Percentiles rank a stretch among this genome's conserved stretches.
phyloP scores from a whole-genome alignment of 2,797 vertebrate genomes.

The Lycodopsis pacificus region DNA sequence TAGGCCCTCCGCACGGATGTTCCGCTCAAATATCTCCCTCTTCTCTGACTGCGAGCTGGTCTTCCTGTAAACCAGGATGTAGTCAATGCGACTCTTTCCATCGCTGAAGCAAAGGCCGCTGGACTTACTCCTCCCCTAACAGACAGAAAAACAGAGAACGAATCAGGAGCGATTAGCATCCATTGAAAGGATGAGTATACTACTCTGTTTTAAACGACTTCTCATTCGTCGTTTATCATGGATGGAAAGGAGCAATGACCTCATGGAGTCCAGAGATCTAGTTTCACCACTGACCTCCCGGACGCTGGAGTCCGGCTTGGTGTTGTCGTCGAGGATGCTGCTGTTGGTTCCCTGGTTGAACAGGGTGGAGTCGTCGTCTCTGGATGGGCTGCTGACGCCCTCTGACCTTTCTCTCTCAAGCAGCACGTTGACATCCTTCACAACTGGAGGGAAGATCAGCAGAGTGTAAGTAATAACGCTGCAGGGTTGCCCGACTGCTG shows the following conservation, averaged over 20 bases:
- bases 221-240: neutral
- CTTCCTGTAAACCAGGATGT: slow-evolving; percentile 94
- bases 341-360: slow-evolving; percentile 90
- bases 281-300: slow-evolving; percentile 85
- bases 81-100: slow-evolving; percentile 92
- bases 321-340: slow-evolving; percentile 89
- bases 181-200: neutral
- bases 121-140: slow-evolving; percentile 86
- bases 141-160: slow-evolving; percentile 46
- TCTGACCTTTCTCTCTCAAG: slow-evolving; percentile 89
- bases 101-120: slow-evolving; percentile 91
- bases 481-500: neutral
- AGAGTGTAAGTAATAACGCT: neutral
- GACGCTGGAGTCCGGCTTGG: slow-evolving; percentile 82
- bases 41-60: slow-evolving; percentile 90
- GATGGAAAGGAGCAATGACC: neutral
- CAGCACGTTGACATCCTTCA: slow-evolving; percentile 90
- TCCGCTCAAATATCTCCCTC: slow-evolving; percentile 94
- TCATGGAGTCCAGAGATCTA: neutral
- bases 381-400: slow-evolving; percentile 87
- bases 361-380: slow-evolving; percentile 90
- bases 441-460: slow-evolving; percentile 36
- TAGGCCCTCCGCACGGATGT: slow-evolving; percentile 93
- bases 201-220: neutral
- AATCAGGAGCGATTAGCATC: neutral